phyloP scores from a whole-genome alignment of 1,140 invertebrate genomes.

The Macrosteles quadrilineatus region DNA sequence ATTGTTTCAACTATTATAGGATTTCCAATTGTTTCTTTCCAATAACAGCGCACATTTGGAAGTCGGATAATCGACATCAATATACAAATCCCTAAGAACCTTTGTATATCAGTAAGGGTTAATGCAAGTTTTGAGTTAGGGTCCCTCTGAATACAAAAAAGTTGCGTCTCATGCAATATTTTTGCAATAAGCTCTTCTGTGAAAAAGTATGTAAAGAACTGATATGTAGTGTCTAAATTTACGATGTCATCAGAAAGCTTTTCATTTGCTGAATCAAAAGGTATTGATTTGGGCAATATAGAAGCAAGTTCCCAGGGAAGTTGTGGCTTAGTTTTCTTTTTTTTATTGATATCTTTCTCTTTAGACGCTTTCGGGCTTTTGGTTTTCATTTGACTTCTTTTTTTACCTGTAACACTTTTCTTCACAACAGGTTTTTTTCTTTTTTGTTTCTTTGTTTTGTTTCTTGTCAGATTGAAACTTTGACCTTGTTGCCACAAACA shows the following conservation, averaged over 20 bases:
- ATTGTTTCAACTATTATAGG: slow-evolving; percentile 19
- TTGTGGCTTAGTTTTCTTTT: too few species aligned
- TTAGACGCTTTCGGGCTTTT: too few species aligned
- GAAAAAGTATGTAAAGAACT: slow-evolving; percentile 42
- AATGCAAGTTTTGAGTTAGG: slow-evolving; percentile 38
- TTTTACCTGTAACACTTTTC: too few species aligned
- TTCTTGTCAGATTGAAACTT: too few species aligned
- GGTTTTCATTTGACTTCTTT: too few species aligned
- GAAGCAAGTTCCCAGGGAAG: neutral
- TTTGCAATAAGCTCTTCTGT: slow-evolving; percentile 39
- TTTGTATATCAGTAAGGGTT: slow-evolving; percentile 39
- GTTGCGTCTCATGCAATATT: neutral
- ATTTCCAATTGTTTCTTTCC: slow-evolving; percentile 43
- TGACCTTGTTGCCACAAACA: too few species aligned
- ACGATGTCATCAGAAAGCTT: slow-evolving; percentile 19
- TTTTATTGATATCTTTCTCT: too few species aligned
- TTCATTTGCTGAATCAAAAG: neutral
- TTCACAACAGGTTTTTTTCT: too few species aligned
- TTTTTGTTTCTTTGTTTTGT: too few species aligned
- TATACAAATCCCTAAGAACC: slow-evolving; percentile 46
- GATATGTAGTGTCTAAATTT: slow-evolving; percentile 36
- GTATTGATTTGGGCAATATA: neutral
- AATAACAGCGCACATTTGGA: slow-evolving; percentile 45
- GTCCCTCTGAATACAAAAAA: slow-evolving; percentile 22
- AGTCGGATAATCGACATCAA: slow-evolving; percentile 47